phyloP scores from a whole-genome alignment of 2,113 vertebrate species.

The Spheniscus mendiculus region DNA sequence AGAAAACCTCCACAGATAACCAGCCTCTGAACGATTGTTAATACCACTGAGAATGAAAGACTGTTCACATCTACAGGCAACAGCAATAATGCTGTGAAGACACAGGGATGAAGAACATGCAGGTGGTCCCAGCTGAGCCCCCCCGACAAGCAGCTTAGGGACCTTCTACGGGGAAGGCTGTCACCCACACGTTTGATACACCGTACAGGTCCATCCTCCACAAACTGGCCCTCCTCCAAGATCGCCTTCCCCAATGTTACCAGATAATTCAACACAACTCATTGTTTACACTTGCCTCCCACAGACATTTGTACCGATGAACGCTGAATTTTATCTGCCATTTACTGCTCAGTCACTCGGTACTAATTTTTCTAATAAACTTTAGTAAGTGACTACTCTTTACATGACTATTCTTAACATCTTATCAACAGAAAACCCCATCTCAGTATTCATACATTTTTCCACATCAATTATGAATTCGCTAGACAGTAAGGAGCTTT shows the following conservation, averaged over 20 bases:
- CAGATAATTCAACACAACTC: not conserved
- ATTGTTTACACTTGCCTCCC: not conserved
- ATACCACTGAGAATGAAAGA: not conserved
- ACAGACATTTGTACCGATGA: not conserved
- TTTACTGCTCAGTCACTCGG: not conserved
- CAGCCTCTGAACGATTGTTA: not conserved
- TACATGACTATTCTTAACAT: not conserved
- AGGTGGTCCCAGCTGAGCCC: not conserved
- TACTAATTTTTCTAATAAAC: not conserved
- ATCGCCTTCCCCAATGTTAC: rapidly evolving
- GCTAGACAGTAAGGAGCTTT: not conserved
- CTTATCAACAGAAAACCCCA: not conserved
- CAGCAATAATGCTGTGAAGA: not conserved
- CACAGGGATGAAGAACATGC: not conserved
- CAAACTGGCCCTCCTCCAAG: not conserved
- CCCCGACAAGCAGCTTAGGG: not conserved
- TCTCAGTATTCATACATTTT: not conserved
- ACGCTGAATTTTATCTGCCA: not conserved
- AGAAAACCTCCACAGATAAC: not conserved
- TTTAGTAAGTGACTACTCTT: not conserved
- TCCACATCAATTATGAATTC: not conserved
- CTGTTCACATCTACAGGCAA: not conserved
- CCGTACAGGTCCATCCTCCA: not conserved
- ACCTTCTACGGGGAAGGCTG: not conserved
- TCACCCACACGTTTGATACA: rapidly evolving